Evolutionary conservation across 2,888 invertebrate species (phyloP).

Genomic region (Notodonta dromedarius): DNA sequence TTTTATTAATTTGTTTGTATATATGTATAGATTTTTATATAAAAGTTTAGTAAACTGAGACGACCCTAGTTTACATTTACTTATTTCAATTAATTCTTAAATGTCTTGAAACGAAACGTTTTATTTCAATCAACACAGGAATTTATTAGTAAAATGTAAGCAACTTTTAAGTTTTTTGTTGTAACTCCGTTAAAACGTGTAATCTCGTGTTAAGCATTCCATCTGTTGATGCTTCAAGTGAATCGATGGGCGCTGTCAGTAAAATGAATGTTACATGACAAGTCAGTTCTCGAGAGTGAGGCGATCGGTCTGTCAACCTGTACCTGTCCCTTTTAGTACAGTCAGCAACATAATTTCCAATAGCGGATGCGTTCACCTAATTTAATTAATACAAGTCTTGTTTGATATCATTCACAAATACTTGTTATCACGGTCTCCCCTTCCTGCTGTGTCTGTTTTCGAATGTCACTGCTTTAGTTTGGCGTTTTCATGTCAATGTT

Average conservation of each 20-base stretch:
- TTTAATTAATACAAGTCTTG: neutral
- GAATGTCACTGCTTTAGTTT: neutral
- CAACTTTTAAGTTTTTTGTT: no score
- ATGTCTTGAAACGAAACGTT: no score
- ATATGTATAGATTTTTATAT: conserved; percentile 3
- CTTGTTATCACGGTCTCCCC: neutral
- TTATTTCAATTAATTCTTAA: neutral
- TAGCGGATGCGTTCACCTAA: neutral
- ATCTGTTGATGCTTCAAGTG: conserved; percentile 26
- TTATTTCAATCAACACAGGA: no score
- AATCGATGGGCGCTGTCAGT: conserved; percentile 29
- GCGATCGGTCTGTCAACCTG: conserved; percentile 35
- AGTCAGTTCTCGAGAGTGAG: conserved; percentile 22
- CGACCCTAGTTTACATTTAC: no score
- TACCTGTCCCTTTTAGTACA: conserved; percentile 13
- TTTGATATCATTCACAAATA: neutral
- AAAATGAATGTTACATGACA: conserved; percentile 35
- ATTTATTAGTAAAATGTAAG: no score
- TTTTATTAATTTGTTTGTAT: no score
- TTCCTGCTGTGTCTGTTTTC: neutral
- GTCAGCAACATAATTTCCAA: neutral
- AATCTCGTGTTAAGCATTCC: conserved; percentile 11
- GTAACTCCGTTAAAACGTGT: conserved; percentile 7
- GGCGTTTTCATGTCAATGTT: no score
- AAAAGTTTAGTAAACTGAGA: conserved; percentile 8